phyloP scores from a whole-genome alignment of 1,140 invertebrate genomes.

The Drosophila lini region DNA sequence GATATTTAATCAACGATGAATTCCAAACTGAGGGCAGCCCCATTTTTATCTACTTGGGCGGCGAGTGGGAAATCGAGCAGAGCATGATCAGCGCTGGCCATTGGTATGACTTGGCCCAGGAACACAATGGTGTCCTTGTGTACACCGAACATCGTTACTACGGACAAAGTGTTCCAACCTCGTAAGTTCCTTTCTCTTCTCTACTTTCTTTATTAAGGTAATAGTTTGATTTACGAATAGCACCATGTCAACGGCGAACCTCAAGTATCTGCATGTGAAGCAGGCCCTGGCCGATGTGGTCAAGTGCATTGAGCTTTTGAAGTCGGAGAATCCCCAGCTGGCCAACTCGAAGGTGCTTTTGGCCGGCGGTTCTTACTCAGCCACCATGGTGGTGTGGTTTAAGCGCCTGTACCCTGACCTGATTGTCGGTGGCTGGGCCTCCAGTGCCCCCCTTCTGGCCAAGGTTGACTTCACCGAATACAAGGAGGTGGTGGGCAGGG shows the following conservation, averaged over 20 bases:
- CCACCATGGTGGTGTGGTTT: constrained; percentile 91
- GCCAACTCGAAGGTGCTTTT: constrained; percentile 85
- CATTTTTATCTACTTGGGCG: constrained; percentile 91
- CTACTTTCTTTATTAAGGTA: too few relatives aligned
- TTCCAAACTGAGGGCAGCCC: constrained; percentile 85
- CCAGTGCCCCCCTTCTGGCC: constrained; percentile 89
- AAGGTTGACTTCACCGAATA: constrained; percentile 73
- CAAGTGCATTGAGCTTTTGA: constrained; percentile 87
- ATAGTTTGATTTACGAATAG: constrained; percentile 65
- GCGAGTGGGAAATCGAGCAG: constrained; percentile 86
- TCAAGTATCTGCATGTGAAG: constrained; percentile 88
- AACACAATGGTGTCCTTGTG: constrained; percentile 87
- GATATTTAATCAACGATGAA: constrained; percentile 79
- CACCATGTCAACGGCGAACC: constrained; percentile 86
- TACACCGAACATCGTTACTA: constrained; percentile 93
- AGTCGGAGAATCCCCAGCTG: constrained; percentile 84
- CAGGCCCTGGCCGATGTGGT: constrained; percentile 91
- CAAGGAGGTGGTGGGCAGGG: constrained; percentile 60
- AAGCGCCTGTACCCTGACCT: constrained; percentile 91
- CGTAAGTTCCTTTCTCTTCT: constrained; percentile 68
- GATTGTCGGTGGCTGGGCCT: constrained; percentile 89
- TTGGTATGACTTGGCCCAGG: constrained; percentile 86
- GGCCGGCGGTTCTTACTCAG: constrained; percentile 92
- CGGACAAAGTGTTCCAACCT: constrained; percentile 90
- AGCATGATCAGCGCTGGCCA: constrained; percentile 85